Evolutionary conservation across 2,113 vertebrate species (phyloP), one percentile per base, ranked within the genome.

Genomic region (Atrichornis clamosus): DNA sequence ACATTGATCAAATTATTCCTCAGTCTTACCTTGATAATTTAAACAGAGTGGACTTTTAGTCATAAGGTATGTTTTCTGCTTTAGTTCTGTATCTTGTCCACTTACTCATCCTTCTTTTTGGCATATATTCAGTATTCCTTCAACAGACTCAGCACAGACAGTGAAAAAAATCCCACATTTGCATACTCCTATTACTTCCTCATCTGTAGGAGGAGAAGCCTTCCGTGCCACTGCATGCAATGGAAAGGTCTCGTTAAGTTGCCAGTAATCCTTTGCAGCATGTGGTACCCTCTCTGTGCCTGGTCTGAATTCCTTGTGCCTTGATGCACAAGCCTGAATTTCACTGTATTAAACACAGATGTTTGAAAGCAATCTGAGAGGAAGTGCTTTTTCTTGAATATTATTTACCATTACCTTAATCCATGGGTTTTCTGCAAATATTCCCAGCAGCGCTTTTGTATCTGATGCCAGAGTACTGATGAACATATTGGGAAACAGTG

Each of bases 1-100:
- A 76, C 32, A 37, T 68, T 88, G 83, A 64, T 92, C 58, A 89
- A 75, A 93, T 94, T 82, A 79, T 69, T 87, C 47, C n/a, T 87
- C 0, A 0, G 7, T 85, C 74, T 87, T 75, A 56, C 14, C 26
- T 13, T 76, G 41, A 23, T 83, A 82, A 87, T 85, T 93, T 87
- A 68, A 89, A 80, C 30, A 68, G 23, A 68, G 49, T 72, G 32
- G 11, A 7, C 1, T 35, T 78, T 50, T 46, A 87, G 39, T 74
- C 42, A 13, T 62, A 39, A 52, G 27, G 37, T 63, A 5, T 8
- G 16, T 64, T 89, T 91, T 84, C 62, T 82, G 33, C 27, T 72
- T 91, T 72, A 87, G 56, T 94, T 94, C 77, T 82, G 13, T 67
- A 52, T 42, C 33, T 85, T 91, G 32, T 32, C 47, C 7, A 28